phyloP scores from a whole-genome alignment of 2,888 invertebrate genomes.

The Nomada flava region DNA sequence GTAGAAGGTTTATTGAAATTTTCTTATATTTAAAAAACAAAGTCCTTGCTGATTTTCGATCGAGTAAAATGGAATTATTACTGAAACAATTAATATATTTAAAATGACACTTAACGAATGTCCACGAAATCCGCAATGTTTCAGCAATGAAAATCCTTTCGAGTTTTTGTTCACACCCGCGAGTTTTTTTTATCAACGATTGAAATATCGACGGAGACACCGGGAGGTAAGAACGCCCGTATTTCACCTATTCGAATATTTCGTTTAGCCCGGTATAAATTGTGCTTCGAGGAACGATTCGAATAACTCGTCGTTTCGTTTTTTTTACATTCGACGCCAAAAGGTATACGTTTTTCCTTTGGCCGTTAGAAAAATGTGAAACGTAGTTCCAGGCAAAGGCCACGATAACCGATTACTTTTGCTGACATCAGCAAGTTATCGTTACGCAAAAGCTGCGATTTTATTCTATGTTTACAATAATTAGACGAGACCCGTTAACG shows the following conservation, averaged over 20 bases:
- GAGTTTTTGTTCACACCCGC: slow-evolving; percentile 36
- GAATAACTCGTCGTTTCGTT: slow-evolving; percentile 9
- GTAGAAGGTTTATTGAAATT: not conserved
- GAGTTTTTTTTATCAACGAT: slow-evolving; percentile 27
- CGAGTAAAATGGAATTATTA: no score
- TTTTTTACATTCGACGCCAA: not conserved
- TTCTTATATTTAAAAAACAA: no score
- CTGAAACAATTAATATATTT: not conserved
- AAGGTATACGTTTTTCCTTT: not conserved
- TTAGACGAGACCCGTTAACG: slow-evolving; percentile 24
- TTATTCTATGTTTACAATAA: slow-evolving; percentile 21
- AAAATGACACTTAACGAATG: not conserved
- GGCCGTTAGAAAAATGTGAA: slow-evolving; percentile 12
- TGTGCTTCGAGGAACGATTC: slow-evolving; percentile 50
- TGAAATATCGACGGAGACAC: slow-evolving; percentile 28
- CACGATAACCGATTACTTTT: slow-evolving; percentile 35
- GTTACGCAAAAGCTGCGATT: slow-evolving; percentile 6
- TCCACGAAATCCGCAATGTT: not conserved
- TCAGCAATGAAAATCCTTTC: not conserved
- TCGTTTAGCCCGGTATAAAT: slow-evolving; percentile 31
- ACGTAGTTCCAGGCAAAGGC: slow-evolving; percentile 35
- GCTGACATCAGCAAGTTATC: slow-evolving; percentile 13
- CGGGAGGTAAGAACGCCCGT: slow-evolving; percentile 17
- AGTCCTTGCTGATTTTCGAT: no score
- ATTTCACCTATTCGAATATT: slow-evolving; percentile 1